A percentile compares a stretch with the other conserved stretches of the same genome.
phyloP scores from a whole-genome alignment of 2,113 vertebrate species.

The Sinocyclocheilus grahami region DNA sequence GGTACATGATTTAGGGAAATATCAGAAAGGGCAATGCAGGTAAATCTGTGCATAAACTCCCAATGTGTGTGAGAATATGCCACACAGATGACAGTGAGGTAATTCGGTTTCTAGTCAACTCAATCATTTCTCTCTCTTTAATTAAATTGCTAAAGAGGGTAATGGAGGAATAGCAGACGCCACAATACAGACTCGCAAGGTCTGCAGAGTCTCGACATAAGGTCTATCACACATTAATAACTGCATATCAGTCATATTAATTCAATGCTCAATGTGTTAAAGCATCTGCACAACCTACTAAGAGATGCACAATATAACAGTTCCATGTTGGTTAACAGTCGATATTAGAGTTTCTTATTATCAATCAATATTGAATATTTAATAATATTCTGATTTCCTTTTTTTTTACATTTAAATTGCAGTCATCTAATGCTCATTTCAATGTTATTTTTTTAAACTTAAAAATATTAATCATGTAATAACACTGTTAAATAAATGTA shows the following conservation, averaged over 20 bases:
- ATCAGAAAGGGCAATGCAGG: slow-evolving; percentile 17
- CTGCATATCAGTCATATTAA: not conserved
- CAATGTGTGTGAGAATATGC: not conserved
- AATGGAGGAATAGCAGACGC: slow-evolving; percentile 20
- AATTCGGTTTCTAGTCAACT: slow-evolving; percentile 33
- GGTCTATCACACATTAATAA: slow-evolving; percentile 6
- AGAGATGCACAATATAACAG: not conserved
- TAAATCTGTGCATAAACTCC: slow-evolving; percentile 8
- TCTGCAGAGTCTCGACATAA: slow-evolving; percentile 17
- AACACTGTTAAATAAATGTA: too few species aligned
- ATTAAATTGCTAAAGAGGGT: slow-evolving; percentile 31
- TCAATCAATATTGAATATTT: too few species aligned
- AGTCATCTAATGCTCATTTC: too few species aligned
- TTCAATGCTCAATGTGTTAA: slow-evolving; percentile 1
- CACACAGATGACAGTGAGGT: not conserved
- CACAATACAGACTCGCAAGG: not conserved
- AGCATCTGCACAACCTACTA: not conserved
- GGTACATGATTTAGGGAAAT: slow-evolving; percentile 64
- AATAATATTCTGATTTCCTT: too few species aligned
- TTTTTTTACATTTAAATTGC: too few species aligned
- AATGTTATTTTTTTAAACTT: too few species aligned
- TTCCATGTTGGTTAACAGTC: not conserved
- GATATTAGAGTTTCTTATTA: not conserved
- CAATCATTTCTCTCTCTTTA: slow-evolving; percentile 33
- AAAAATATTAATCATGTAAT: too few species aligned